Evolutionary conservation across 1,140 invertebrate genomes (phyloP).

Genomic region (Drosophila subobscura): DNA sequence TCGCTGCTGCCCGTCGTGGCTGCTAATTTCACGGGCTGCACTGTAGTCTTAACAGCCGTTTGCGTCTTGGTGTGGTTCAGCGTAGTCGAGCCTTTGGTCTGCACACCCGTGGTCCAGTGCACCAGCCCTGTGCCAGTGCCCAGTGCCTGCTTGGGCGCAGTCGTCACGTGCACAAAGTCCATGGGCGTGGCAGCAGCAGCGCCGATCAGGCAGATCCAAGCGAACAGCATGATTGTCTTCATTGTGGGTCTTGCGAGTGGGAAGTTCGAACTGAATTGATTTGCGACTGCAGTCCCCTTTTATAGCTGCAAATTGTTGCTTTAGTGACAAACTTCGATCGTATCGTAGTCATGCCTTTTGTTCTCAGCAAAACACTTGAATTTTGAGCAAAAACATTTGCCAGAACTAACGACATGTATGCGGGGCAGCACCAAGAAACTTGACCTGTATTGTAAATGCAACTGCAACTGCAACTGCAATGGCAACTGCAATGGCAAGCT

Average conservation of each 20-base stretch:
- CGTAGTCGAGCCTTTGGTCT: conserved; percentile 16
- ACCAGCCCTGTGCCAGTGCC: conserved; percentile 6
- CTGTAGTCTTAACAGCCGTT: too few species aligned
- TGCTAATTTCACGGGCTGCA: too few species aligned
- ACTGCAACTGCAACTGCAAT: not conserved
- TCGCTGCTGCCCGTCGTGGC: too few species aligned
- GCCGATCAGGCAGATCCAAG: conserved; percentile 8
- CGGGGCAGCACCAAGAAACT: conserved; percentile 33
- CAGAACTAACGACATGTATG: too few species aligned
- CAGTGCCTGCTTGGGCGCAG: not conserved
- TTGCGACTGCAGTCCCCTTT: too few species aligned
- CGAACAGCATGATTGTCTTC: not conserved
- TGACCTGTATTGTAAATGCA: conserved; percentile 52
- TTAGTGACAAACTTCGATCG: too few species aligned
- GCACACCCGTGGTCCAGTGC: conserved; percentile 20
- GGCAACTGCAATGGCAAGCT: conserved; percentile 13
- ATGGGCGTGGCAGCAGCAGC: not conserved
- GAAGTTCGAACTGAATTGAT: not conserved
- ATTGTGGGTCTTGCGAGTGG: not conserved
- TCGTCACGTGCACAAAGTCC: conserved; percentile 8
- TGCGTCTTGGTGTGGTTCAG: not conserved
- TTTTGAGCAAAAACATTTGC: too few species aligned
- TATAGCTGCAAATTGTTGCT: not conserved
- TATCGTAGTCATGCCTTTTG: too few species aligned
- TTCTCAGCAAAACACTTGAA: too few species aligned